Conservation (phyloP, 1,140 invertebrate species). For the Episyrphus balteatus region DNA sequence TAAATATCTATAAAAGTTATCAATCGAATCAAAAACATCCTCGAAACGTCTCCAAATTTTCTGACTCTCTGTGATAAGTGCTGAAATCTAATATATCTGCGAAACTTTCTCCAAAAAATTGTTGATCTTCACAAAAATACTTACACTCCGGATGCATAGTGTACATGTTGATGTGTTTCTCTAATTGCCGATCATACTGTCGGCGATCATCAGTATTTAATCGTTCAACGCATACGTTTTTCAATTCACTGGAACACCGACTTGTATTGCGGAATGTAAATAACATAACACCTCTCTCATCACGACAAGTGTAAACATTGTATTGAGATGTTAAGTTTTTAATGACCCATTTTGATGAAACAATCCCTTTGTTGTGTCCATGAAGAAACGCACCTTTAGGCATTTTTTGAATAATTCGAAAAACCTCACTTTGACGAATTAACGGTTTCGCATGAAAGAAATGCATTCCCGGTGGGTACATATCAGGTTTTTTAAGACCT, state of each 20-base stretch:
- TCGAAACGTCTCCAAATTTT: constrained; percentile 52
- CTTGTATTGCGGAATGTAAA: constrained; percentile 27
- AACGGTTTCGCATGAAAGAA: constrained; percentile 51
- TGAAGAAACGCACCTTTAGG: constrained; percentile 66
- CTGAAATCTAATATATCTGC: constrained; percentile 7
- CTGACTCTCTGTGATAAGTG: constrained; percentile 13
- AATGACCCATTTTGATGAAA: constrained; percentile 53
- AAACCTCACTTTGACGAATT: constrained; percentile 56
- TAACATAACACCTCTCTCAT: constrained; percentile 34
- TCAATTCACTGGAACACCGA: constrained; percentile 43
- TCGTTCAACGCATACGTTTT: constrained; percentile 37
- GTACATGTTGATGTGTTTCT: constrained; percentile 48
- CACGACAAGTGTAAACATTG: constrained; percentile 57
- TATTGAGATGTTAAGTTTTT: constrained; percentile 54
- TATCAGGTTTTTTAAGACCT: constrained; percentile 27
- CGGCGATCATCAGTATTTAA: constrained; percentile 33
- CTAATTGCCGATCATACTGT: constrained; percentile 48
- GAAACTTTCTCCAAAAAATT: neutral
- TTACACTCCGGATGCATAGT: constrained; percentile 39
- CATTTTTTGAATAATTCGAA: constrained; percentile 54
- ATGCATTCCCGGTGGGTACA: constrained; percentile 46
- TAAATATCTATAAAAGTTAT: constrained; percentile 55
- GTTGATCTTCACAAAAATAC: neutral
- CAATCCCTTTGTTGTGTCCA: constrained; percentile 55
- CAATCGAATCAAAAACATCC: constrained; percentile 49